These are phyloP conservation scores for Phymorhynchus buccinoides DNA, from an alignment of 1,140 invertebrate species.

Conservation along the genomic window DNA sequence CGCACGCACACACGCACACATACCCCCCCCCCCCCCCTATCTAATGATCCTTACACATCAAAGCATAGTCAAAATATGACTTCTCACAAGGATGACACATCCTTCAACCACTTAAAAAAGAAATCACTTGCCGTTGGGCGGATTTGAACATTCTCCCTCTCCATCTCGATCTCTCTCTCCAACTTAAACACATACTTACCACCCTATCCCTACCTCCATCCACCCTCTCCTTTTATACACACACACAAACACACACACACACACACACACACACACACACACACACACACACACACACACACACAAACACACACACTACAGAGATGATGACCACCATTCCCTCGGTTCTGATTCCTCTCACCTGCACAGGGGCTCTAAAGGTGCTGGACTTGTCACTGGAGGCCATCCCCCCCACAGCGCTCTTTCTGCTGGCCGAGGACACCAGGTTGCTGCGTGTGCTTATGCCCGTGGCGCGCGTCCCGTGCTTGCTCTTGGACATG, in stretches of 20 bases:
- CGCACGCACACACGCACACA: conserved; percentile 22
- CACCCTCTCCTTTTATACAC: too few species aligned
- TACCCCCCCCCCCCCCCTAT: background rate
- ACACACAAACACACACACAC: background rate
- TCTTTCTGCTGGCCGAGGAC: conserved; percentile 55
- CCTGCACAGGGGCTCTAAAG: conserved; percentile 55
- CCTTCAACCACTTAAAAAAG: too few species aligned
- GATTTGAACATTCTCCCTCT: too few species aligned
- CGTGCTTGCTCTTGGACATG: conserved; percentile 51
- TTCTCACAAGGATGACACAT: too few species aligned
- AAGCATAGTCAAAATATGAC: too few species aligned
- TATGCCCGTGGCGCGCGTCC: conserved; percentile 5
- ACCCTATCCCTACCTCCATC: background rate
- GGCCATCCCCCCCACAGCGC: conserved; percentile 42
- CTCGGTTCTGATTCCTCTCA: conserved; percentile 38
- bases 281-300: background rate
- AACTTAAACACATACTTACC: background rate
- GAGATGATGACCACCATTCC: too few species aligned
- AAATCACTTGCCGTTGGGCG: too few species aligned
- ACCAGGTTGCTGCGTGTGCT: conserved; percentile 50
- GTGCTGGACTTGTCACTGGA: conserved; percentile 45
- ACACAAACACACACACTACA: background rate
- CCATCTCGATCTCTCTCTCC: too few species aligned
- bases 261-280: background rate
- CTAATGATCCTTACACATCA: too few species aligned